phyloP scores from a whole-genome alignment of 2,113 vertebrate species.

The Bettongia penicillata region DNA sequence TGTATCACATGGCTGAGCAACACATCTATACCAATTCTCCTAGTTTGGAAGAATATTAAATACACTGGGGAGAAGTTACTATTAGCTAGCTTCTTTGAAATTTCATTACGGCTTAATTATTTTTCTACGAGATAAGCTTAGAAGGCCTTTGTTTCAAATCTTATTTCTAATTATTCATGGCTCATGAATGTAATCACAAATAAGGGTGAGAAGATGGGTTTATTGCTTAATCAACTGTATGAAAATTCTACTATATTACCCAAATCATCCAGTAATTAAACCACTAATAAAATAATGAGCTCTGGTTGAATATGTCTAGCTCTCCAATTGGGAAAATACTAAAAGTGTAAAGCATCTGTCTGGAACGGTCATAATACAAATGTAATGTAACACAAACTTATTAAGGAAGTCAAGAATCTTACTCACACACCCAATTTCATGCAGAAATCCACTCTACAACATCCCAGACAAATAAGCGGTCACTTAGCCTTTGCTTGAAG shows the following conservation, averaged over 20 bases:
- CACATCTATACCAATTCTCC: background rate
- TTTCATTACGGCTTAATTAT: conserved; percentile 77
- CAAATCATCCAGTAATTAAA: conserved; percentile 69
- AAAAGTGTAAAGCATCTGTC: conserved; percentile 27
- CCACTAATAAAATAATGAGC: conserved; percentile 65
- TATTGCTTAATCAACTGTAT: conserved; percentile 77
- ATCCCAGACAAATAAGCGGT: background rate
- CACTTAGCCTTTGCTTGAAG: background rate
- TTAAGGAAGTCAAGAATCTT: no score
- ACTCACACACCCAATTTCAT: background rate
- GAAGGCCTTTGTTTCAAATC: conserved; percentile 82
- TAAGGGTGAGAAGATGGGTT: conserved; percentile 76
- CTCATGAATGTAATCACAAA: conserved; percentile 80
- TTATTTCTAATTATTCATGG: conserved; percentile 83
- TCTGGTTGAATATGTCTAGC: conserved; percentile 63
- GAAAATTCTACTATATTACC: conserved; percentile 75
- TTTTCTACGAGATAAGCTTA: conserved; percentile 80
- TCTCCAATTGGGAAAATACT: conserved; percentile 49
- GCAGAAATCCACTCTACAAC: background rate
- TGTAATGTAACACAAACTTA: no score
- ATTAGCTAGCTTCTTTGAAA: conserved; percentile 74
- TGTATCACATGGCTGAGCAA: background rate
- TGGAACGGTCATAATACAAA: background rate
- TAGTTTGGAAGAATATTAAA: conserved; percentile 44
- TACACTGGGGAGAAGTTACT: background rate